Conservation (phyloP, 2,797 vertebrate species). For the Manis crassicaudata region DNA sequence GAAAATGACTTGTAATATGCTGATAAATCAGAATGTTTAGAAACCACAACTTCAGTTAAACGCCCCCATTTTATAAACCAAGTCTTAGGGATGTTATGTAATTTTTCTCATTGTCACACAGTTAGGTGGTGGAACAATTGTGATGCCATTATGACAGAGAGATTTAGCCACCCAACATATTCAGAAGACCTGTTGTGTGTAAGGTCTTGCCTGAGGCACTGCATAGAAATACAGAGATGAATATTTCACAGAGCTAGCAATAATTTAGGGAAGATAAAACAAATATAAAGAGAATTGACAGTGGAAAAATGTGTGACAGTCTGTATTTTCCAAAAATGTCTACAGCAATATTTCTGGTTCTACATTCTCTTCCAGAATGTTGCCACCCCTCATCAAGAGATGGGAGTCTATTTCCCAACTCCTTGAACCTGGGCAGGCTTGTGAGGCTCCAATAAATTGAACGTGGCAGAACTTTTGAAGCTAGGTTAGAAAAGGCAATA, state of each 20-base stretch:
- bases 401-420: not conserved
- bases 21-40: slow-evolving; percentile 42
- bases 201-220: not conserved
- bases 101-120: slow-evolving; percentile 33
- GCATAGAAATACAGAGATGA: not conserved
- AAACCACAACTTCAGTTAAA: slow-evolving; percentile 1
- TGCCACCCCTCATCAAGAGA: not conserved
- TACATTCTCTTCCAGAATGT: not conserved
- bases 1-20: slow-evolving; percentile 28
- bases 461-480: not conserved
- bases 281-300: not conserved
- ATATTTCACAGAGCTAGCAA: not conserved
- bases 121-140: not conserved
- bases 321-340: not conserved
- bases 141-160: not conserved
- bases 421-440: not conserved
- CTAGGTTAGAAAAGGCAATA: not conserved
- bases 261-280: not conserved
- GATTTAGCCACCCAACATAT: not conserved
- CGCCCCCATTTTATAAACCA: not conserved
- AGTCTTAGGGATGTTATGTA: not conserved
- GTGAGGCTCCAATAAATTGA: not conserved
- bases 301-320: not conserved
- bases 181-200: not conserved
- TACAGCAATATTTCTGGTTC: not conserved